phyloP scores from a whole-genome alignment of 1,140 invertebrate genomes.

The Lepidurus packardi region DNA sequence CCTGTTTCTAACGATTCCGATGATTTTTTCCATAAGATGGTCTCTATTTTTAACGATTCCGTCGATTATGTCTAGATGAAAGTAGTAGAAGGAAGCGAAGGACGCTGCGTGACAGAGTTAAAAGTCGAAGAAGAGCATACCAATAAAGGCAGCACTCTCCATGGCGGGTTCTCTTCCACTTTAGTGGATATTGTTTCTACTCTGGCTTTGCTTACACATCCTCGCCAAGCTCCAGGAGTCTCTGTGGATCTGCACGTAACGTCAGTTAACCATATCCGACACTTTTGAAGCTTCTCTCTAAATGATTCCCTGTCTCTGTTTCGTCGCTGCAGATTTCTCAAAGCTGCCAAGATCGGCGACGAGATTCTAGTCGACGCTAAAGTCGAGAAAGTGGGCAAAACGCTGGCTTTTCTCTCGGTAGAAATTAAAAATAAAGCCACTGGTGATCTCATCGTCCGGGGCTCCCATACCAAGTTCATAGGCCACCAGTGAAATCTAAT shows the following conservation, averaged over 20 bases:
- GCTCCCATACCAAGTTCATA: conserved; percentile 72
- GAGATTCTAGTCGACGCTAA: conserved; percentile 70
- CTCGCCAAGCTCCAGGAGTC: conserved; percentile 53
- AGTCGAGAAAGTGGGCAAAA: conserved; percentile 68
- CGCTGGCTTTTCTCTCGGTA: conserved; percentile 72
- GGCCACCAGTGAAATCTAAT: conserved; percentile 36
- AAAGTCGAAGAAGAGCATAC: conserved; percentile 66
- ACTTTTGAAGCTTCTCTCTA: conserved; percentile 27
- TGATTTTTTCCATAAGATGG: conserved; percentile 55
- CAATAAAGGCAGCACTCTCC: conserved; percentile 67
- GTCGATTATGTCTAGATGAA: conserved; percentile 54
- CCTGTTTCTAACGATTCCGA: too few relatives aligned
- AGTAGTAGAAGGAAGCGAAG: conserved; percentile 60
- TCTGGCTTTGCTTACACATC: conserved; percentile 62
- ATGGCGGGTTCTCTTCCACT: conserved; percentile 76
- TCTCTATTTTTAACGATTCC: not conserved
- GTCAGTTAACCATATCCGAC: conserved; percentile 47
- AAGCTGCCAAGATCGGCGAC: conserved; percentile 67
- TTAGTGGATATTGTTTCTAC: conserved; percentile 78
- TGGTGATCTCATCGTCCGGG: conserved; percentile 65
- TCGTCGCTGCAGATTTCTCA: conserved; percentile 58
- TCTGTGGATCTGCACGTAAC: conserved; percentile 67
- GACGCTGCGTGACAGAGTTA: conserved; percentile 66
- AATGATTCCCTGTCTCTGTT: conserved; percentile 23
- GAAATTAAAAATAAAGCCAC: conserved; percentile 65